Base-by-base conservation (phyloP, 2,888 invertebrate species). In the Eumacrocentrus americanus region DNA sequence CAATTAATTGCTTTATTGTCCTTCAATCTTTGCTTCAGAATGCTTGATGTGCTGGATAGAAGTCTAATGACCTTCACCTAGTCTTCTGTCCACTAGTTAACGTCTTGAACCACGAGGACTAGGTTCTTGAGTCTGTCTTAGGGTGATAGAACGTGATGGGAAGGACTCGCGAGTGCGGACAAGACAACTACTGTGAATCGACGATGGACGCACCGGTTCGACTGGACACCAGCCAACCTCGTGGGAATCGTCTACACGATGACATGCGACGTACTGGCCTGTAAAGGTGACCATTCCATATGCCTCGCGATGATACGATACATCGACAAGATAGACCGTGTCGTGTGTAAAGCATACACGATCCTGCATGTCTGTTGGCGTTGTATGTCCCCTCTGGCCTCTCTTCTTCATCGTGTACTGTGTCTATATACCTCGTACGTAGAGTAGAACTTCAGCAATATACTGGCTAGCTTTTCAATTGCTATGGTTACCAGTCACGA, bases 401-500 rank as follows among this genome's bases (percentile, higher is more conserved):
- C 25, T 44, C 35, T 51, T 35, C 37, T 40, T 20, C 20, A 25
- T 4, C 9, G n/a, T n/a, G 35, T n/a, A 51, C 23, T 34, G 25
- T 51, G 29, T 16, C 22, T 50, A 61, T 44, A 46, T 20, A 44
- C 42, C 23, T 34, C 35, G 6, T n/a, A 29, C 35, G 23, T 40
- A 12, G 6, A 40, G 5, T 40, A 14, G 7, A 14, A 12, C 2
- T 14, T 40, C 2, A 5, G 7, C 7, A 14, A 40, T 14, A 14
- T 5, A 12, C 52, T 35, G 34, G 38, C 3, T 20, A 11, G 35
- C 44, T 47, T 56, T 54, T 60, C 34, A 63, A 65, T 65, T 51
- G 58, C 65, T 61, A 65, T 65, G 65, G 65, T 63, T 59, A 65
- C 65, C 40, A 48, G 44, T 25, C 37, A 12, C 50, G 56, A 59